Base-by-base conservation (phyloP, 23 tunicate species). In the Diplosoma virens region DNA sequence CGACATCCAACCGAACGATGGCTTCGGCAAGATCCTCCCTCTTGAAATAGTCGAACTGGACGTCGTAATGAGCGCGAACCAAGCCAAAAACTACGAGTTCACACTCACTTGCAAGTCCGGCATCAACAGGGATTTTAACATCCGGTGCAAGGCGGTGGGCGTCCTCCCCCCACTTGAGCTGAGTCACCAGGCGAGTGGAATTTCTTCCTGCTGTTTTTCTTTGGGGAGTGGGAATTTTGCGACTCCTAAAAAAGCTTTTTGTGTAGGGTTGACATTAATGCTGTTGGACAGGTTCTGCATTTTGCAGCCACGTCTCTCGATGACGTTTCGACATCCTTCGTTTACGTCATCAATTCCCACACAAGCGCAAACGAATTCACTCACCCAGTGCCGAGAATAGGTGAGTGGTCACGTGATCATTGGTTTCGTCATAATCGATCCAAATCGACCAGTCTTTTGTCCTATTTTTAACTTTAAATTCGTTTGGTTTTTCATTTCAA, bases 1-100 rank as follows among this genome's bases (percentile, higher is more conserved):
- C 25, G 97, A 92, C 20, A 86, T 92, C 21, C 97, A 92, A 81
- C 97, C 97, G 1, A 92, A 92, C 76, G 87, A 92, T 34, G 97
- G 97, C 14, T 92, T 92, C 37, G 97, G 97, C 21, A 85, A 78
- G 36, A 92, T 92, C 34, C 75, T 92, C 20, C 97, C 97, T 33
- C 76, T 80, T 25, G 97, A 92, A 66, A 92, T 87, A 33, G 76
- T 92, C 3, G 89, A 81, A 32, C 53, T 92, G 21, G 93, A 92
- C 36, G 64, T 92, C 22, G 77, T 92, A n/a, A 34, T 92, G 41
- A 76, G 77, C 33, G 87, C 87, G n/a, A 73, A 86, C 30, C 80
- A 81, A 76, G 97, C 97, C 22, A 60, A 71, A 30, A 74, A 80
- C 16, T 92, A 92, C 53, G 77, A 92, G 30, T 85, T 92, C 66